Evolutionary conservation across 2,113 vertebrate genomes (phyloP).

Genomic region (Notothenia rossii): DNA sequence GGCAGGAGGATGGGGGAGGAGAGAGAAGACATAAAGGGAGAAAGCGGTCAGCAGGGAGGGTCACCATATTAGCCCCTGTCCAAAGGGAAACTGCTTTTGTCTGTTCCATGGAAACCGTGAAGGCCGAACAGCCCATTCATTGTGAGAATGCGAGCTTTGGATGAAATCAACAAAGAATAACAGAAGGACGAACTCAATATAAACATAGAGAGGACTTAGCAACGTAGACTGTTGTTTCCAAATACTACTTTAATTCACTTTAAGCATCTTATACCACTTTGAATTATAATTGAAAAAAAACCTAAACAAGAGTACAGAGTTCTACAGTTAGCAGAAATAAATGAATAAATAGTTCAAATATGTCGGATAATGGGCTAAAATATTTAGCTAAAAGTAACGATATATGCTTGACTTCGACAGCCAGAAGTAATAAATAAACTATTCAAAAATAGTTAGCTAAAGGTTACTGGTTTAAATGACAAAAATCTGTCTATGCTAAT

Average conservation of each 20-base stretch:
- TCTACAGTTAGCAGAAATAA: background rate
- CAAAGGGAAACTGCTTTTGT: constrained; percentile 57
- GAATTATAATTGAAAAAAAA: background rate
- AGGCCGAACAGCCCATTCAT: constrained; percentile 1
- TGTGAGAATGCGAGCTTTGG: background rate
- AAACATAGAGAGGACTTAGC: background rate
- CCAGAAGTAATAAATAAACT: too few relatives aligned
- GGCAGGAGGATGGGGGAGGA: constrained; percentile 17
- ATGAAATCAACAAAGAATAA: constrained; percentile 7
- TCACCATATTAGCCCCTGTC: constrained; percentile 46
- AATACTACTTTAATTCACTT: background rate
- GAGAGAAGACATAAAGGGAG: constrained; percentile 45
- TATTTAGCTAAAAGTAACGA: too few relatives aligned
- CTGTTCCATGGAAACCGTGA: constrained; percentile 41
- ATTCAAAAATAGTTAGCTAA: too few relatives aligned
- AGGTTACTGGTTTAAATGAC: too few relatives aligned
- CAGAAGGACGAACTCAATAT: background rate
- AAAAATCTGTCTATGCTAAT: too few relatives aligned
- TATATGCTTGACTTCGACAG: too few relatives aligned
- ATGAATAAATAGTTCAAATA: background rate
- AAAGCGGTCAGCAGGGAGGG: constrained; percentile 60
- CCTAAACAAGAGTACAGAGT: too few relatives aligned
- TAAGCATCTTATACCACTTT: background rate
- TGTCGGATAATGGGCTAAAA: background rate
- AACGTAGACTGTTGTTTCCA: background rate